Evolutionary conservation across 2,797 vertebrate species (phyloP), one percentile per base, ranked within the genome.

Genomic region (Paratrypauchen microcephalus): DNA sequence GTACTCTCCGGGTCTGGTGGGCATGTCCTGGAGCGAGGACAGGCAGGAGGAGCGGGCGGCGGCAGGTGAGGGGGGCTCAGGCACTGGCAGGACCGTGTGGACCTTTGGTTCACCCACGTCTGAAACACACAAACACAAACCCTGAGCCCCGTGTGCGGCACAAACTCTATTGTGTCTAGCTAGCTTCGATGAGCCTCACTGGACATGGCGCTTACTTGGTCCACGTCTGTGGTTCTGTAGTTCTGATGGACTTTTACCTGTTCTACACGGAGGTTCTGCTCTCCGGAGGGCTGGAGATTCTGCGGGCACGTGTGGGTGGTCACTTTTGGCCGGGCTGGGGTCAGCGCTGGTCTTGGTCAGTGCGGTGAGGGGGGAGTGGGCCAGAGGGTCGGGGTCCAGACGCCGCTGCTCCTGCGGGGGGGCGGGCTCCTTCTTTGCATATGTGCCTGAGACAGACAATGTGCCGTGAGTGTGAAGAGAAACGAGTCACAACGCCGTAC

Each of bases 1-100:
- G 74, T 92, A 91, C 75, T 95, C 95, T 11, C 88, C 78, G 1
- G 83, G 72, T 12, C 89, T 92, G 0, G 87, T 88, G 59, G 81
- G 32, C 3, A 77, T 60, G 2, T 87, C 88, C 71, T 87, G 90
- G 30, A 84, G 85, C n/a, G 78, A 79, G 36, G 82, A 77, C 21
- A 87, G 86, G 70, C 72, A 63, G 21, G 48, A 52, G 16, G 47
- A 36, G 26, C 21, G 76, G 5, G 26, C 74, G 21, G 82, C 21
- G 75, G 5, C 6, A 75, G n/a, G 81, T 68, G 3, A 45, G 78
- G 24, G 5, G 82, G 69, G 79, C 64, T 28, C 82, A 89, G 79
- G 69, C 57, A 82, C 72, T n/a, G 84, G 74, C 1, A 76, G 73
- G 47, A 77, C 62, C 15, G 28, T 12, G 59, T 65, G 63, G 5